Conservation (phyloP, 2,888 invertebrate species). For the Pterostichus niger region DNA sequence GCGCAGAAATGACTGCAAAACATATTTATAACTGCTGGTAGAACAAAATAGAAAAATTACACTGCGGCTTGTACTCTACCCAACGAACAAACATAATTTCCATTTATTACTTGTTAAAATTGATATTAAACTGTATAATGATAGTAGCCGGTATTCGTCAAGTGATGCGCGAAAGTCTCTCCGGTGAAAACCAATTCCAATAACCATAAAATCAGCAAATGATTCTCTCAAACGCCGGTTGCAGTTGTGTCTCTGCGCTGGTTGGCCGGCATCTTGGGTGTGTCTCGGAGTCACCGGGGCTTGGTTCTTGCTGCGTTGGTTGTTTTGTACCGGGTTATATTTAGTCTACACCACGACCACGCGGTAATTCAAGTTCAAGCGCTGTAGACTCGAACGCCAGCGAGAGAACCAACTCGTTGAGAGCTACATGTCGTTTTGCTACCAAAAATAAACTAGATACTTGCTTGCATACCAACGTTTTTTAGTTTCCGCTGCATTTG, state of each 20-base stretch:
- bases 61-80: too few relatives aligned
- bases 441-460: slow-evolving; percentile 33
- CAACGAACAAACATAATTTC: too few relatives aligned
- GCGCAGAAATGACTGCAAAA: too few relatives aligned
- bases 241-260: background rate
- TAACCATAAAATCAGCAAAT: background rate
- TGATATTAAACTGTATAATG: too few relatives aligned
- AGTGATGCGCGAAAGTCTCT: background rate
- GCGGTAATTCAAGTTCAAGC: slow-evolving; percentile 46
- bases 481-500: slow-evolving; percentile 18
- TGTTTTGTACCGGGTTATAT: slow-evolving; percentile 36
- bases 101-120: too few relatives aligned
- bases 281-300: slow-evolving; percentile 4
- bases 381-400: slow-evolving; percentile 4
- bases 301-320: slow-evolving; percentile 36
- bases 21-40: too few relatives aligned
- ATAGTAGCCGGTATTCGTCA: too few relatives aligned
- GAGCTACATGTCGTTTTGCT: slow-evolving; percentile 1
- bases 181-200: background rate
- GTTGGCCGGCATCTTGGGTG: slow-evolving; percentile 11
- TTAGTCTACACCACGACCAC: slow-evolving; percentile 42
- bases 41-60: too few relatives aligned
- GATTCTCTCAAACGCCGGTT: background rate
- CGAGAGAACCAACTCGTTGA: background rate
- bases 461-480: slow-evolving; percentile 1